Base-by-base conservation (phyloP, 1,140 invertebrate genomes). In the Atta cephalotes region DNA sequence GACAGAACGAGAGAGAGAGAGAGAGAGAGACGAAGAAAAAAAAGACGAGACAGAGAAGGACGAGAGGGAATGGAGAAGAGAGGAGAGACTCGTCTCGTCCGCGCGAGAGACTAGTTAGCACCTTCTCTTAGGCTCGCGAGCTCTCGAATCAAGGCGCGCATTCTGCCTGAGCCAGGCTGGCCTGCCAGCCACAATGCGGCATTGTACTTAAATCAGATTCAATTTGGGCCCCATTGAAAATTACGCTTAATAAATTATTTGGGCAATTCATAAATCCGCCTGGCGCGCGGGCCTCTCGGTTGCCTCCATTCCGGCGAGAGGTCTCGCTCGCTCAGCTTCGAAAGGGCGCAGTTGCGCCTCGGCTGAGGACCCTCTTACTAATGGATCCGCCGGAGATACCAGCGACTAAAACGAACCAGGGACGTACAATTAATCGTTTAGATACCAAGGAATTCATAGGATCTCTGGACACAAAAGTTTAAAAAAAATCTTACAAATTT, bases 191-290 rank as follows among this genome's bases (percentile, higher is more conserved):
- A 95, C 94, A 95, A 95, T 95, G 90, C 88, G 65, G 91, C 92
- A 94, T 95, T 95, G 94, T 95, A 93, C 93, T 95, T 95, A 95
- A 95, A 95, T 95, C 95, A 95, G 94, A 95, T 95, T 95, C 95
- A 95, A 95, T 95, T 95, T 95, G 94, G 93, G 90, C 78, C 94
- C 93, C 94, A 95, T 95, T 95, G 93, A 95, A 95, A 95, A 95
- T 95, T 95, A 95, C 93, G 93, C 93, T 95, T 95, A 95, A 95
- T 95, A 95, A 94, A 95, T 95, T 95, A 95, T 95, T 95, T 95
- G 91, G 94, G 93, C 93, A 95, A 95, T 95, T 95, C 94, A 95
- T 95, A 95, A 95, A 95, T 95, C 93, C 92, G 89, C 82, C 87
- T 90, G 86, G 87, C 66, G 86, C 88, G 74, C 77, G 72, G 84